Base-by-base conservation (phyloP, 2,888 invertebrate species). In the Hemistola chrysoprasaria region DNA sequence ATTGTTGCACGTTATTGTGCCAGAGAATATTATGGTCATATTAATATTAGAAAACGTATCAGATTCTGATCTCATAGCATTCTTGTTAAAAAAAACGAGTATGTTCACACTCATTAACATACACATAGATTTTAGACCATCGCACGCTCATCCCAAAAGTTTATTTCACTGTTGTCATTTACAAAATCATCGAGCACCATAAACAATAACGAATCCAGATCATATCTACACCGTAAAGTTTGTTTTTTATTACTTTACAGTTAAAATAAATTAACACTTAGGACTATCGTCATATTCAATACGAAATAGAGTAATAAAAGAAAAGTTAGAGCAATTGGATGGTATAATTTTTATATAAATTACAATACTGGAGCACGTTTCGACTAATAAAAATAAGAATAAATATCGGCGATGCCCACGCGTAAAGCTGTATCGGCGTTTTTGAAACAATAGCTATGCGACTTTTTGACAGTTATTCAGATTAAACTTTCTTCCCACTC, bases 321-420 rank as follows among this genome's bases (percentile, higher is more conserved):
- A 53, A 57, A 59, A 52, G 40, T 41, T 47, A 50, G 42, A 32
- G 42, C 47, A 36, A 46, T 59, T 50, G 52, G 43, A 51, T 40
- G 42, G 47, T 53, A 55, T 59, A 56, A 55, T 62, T 56, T 58
- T 56, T 59, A 44, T 54, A 47, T 52, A 55, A 53, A 53, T 44
- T 55, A 50, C 32, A 41, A 35, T 33, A 27, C 38, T 49, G 23
- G 46, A 43, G 48, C 48, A 54, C 43, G 61, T 68, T 59, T 63
- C 46, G 57, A 40, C 50, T 58, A 58, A 63, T 68, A 70, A 70
- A 71, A 68, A 62, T 32, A 54, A 46, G 38, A 59, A 49, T 56
- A 51, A 50, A 51, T 52, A 57, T 54, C 49, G 51, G 43, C 26
- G 11, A 46, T n/a, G 38, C 74, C 71, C 69, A 72, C 75, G 65